A percentile compares a stretch with the other conserved stretches of the same genome.
Evolutionary conservation across 2,113 vertebrate genomes (phyloP).

Genomic region (Apistogramma diplotaenia): DNA sequence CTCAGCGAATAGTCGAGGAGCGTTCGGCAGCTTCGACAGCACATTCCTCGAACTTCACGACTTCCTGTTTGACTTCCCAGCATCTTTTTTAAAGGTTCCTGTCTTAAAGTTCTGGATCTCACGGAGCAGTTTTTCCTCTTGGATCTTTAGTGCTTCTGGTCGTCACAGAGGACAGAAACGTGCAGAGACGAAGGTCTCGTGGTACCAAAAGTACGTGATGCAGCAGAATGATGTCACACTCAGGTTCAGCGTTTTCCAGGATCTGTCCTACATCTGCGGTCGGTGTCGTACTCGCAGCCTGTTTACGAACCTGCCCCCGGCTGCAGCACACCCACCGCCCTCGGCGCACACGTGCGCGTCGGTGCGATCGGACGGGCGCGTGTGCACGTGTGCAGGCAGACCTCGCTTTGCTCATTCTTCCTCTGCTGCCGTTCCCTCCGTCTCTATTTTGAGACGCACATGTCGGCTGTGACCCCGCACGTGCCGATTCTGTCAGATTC

Average conservation of each 20-base stretch:
- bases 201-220: not conserved
- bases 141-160: not conserved
- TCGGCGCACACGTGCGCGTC: not conserved
- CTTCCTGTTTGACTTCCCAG: not conserved
- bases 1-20: not conserved
- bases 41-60: not conserved
- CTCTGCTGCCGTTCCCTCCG: constrained; percentile 19
- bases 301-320: constrained; percentile 16
- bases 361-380: not conserved
- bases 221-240: not conserved
- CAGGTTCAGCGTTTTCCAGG: not conserved
- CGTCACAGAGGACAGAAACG: not conserved
- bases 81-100: not conserved
- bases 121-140: not conserved
- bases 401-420: not conserved
- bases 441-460: constrained; percentile 65
- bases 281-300: too few relatives aligned
- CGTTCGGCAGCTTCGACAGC: not conserved
- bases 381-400: constrained; percentile 33
- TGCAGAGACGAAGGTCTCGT: not conserved
- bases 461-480: constrained; percentile 56
- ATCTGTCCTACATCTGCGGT: not conserved
- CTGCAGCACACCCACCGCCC: not conserved
- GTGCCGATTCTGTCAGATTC: constrained; percentile 58
- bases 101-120: not conserved